Base-by-base conservation (phyloP, 2,888 invertebrate species). In the Orthosia gothica region DNA sequence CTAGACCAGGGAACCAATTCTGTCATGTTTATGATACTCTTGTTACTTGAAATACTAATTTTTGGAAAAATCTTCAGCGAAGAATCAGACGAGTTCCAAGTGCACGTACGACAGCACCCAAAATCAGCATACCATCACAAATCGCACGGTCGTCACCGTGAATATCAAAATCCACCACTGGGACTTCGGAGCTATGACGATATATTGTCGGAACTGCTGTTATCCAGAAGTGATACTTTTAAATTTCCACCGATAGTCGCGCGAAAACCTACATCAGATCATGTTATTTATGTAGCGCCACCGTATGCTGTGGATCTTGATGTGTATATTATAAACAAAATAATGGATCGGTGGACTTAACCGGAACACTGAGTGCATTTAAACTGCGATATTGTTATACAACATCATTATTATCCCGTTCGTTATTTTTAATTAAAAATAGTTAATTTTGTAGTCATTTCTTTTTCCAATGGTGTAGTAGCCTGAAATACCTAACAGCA, bases 11-110 rank as follows among this genome's bases (percentile, higher is more conserved):
- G 5, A 26, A 26, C 18, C 15, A 18, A 49, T 23, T 61, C n/a
- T 47, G 57, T 23, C n/a, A 83, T 79, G 82, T 15, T 55, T 12
- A 75, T 70, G 23, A n/a, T 74, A 62, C 18, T 78, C 3, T 18
- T 69, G n/a, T 40, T 82, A 54, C 12, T 82, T 45, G 57, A 54
- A 52, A 32, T 75, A 63, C n/a, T 75, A 50, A 52, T 54, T 12
- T 32, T 67, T 20, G 76, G 50, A 26, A 20, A 50, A 32, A 32
- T 78, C n/a, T 55, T 50, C n/a, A 52, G 50, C 20, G 50, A 73
- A 11, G 78, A 73, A 15, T 80, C 78, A 1, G 81, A 79, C 50
- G 78, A 80, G 59, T 52, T 79, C 15, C 63, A 45, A 15, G 80
- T 78, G 40, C 54, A 72, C 40, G 26, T 79, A 15, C 50, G 74